These are phyloP conservation scores for Aeoliscus strigatus DNA, from an alignment of 2,797 vertebrate species.

Conservation along the genomic window DNA sequence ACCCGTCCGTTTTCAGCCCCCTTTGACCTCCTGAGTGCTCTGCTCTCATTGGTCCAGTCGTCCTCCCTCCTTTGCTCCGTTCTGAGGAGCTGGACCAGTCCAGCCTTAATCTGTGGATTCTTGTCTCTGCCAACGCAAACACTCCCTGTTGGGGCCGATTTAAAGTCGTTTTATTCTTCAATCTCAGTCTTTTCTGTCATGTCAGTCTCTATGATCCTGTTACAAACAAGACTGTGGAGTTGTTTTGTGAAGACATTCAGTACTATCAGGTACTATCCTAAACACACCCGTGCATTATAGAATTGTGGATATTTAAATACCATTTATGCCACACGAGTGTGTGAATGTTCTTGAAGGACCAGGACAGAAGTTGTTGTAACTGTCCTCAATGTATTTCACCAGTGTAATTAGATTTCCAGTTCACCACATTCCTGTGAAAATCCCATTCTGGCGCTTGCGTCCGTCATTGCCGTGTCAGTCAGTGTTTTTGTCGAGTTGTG, in stretches of 20 bases:
- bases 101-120: constrained; percentile 26
- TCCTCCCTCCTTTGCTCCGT: constrained; percentile 1
- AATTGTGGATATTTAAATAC: too few relatives aligned
- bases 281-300: too few relatives aligned
- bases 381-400: too few relatives aligned
- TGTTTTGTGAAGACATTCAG: too few relatives aligned
- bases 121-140: constrained; percentile 32
- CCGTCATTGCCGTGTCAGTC: background rate
- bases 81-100: constrained; percentile 9
- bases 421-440: background rate
- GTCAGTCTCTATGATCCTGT: too few relatives aligned
- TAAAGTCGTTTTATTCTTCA: too few relatives aligned
- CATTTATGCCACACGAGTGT: too few relatives aligned
- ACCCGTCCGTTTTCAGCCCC: constrained; percentile 36
- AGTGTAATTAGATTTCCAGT: too few relatives aligned
- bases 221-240: too few relatives aligned
- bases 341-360: too few relatives aligned
- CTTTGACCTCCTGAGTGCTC: constrained; percentile 33
- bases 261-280: too few relatives aligned
- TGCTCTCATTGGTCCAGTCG: constrained; percentile 7
- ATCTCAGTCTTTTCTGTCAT: background rate
- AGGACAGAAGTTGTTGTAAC: too few relatives aligned
- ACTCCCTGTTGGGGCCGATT: constrained; percentile 33
- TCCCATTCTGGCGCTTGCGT: constrained; percentile 1
- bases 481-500: background rate